A percentile compares a stretch with the other conserved stretches of the same genome.
These are phyloP conservation scores for Dorcus hopei DNA, from an alignment of 2,888 invertebrate species.

Conservation along the genomic window DNA sequence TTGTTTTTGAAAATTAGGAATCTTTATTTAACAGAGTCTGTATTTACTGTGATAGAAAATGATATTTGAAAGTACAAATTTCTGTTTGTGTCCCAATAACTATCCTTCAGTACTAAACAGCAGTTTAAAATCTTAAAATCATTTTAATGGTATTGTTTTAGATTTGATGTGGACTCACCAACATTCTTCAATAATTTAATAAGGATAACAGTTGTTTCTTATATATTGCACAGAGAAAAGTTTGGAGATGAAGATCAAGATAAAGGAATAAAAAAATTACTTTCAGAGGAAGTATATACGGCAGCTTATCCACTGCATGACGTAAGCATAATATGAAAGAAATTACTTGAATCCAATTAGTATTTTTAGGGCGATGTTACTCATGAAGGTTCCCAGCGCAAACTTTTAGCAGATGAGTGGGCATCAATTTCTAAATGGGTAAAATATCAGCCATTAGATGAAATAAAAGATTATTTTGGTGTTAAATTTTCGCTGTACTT, in stretches of 20 bases:
- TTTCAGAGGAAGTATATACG: constrained; percentile 62
- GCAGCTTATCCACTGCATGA: constrained; percentile 76
- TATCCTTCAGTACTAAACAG: not conserved
- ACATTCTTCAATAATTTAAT: constrained; percentile 66
- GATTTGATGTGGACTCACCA: constrained; percentile 64
- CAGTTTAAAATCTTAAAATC: not conserved
- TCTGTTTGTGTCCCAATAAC: not conserved
- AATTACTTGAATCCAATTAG: not conserved
- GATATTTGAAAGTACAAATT: too few species aligned
- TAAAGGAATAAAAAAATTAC: constrained; percentile 66
- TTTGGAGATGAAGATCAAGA: constrained; percentile 58
- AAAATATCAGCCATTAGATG: constrained; percentile 73
- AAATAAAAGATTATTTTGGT: constrained; percentile 75
- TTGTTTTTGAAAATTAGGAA: too few species aligned
- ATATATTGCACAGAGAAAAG: constrained; percentile 69
- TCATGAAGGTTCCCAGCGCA: constrained; percentile 50
- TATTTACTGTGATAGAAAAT: too few species aligned
- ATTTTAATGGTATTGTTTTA: constrained; percentile 32
- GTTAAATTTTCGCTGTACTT: constrained; percentile 77
- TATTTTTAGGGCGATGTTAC: constrained; percentile 55
- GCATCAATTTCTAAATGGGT: constrained; percentile 65
- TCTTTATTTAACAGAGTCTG: too few species aligned
- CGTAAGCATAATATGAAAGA: constrained; percentile 50
- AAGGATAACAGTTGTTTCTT: constrained; percentile 67
- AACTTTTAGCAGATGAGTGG: constrained; percentile 67